Evolutionary conservation across 2,888 invertebrate species (phyloP).

Genomic region (Sinodicranocentrus sp.): DNA sequence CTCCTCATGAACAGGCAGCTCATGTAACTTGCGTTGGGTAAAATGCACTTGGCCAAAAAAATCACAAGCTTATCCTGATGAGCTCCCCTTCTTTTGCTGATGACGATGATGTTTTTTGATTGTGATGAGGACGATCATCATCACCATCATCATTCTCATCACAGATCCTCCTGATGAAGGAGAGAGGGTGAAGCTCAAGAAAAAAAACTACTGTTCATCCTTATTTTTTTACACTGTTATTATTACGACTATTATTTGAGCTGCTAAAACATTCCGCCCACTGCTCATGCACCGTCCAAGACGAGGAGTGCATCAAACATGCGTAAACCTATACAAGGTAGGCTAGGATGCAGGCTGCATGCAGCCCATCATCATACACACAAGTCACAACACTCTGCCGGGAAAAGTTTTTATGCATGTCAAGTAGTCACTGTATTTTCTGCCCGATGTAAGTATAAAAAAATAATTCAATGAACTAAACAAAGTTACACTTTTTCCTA

Average conservation of each 20-base stretch:
- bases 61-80: slow-evolving; percentile 43
- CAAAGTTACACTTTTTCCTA: too few relatives aligned
- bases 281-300: slow-evolving; percentile 59
- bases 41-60: background rate
- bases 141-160: slow-evolving; percentile 37
- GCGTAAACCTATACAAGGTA: too few relatives aligned
- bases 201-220: slow-evolving; percentile 26
- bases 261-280: slow-evolving; percentile 68
- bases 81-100: slow-evolving; percentile 14
- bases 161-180: too few relatives aligned
- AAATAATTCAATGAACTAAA: too few relatives aligned
- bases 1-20: too few relatives aligned
- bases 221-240: slow-evolving; percentile 32
- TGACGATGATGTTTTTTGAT: slow-evolving; percentile 33
- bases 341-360: too few relatives aligned
- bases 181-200: slow-evolving; percentile 19
- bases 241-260: slow-evolving; percentile 65
- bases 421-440: too few relatives aligned
- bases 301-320: background rate
- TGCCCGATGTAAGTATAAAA: too few relatives aligned
- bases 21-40: background rate
- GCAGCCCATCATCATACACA: too few relatives aligned
- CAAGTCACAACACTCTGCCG: too few relatives aligned
- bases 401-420: too few relatives aligned
- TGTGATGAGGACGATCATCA: slow-evolving; percentile 61